Evolutionary conservation across 2,888 invertebrate genomes (phyloP), one percentile per base, ranked within the genome.

Genomic region (Mesoligia furuncula): DNA sequence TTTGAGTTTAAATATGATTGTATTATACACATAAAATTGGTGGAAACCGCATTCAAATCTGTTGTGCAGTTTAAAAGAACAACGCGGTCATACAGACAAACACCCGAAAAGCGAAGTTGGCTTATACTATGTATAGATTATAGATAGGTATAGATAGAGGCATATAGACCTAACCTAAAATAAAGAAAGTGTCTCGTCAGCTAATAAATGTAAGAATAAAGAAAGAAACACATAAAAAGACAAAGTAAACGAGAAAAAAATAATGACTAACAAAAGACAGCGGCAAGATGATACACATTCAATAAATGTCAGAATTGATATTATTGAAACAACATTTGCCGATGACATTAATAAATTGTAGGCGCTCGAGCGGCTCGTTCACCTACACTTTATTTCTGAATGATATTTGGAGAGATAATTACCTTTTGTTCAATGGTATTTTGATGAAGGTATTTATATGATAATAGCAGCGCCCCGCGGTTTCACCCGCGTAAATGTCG

Each of bases 231-330:
- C 8, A 20, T 8, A 9, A 42, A 45, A 42, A 15, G 2, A 66
- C 24, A 48, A 61, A 42, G 9, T 36, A 57, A 59, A 59, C 31
- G 36, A 39, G 17, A 78, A 39, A 48, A 1, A 59, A 48, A 66
- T n/a, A 48, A 74, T 48, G 11, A 65, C 24, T 27, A 57, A 31
- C 42, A 48, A 65, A 74, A 48, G 4, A 31, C 17, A 51, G 15
- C 13, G 17, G 27, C 20, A 68, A 67, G 54, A 68, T 54, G 27
- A 69, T 61, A 76, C 59, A 42, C 42, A 64, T 71, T 54, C 36
- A 71, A 84, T 84, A 42, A 59, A 80, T 59, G 68, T 65, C 57
- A 39, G 71, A 74, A 80, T 42, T 84, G 59, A 68, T 62, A 70
- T 71, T 84, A 80, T 45, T 68, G 39, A 45, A 36, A 36, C 54